phyloP scores from a whole-genome alignment of 2,113 vertebrate genomes.

The Ptyas mucosa region DNA sequence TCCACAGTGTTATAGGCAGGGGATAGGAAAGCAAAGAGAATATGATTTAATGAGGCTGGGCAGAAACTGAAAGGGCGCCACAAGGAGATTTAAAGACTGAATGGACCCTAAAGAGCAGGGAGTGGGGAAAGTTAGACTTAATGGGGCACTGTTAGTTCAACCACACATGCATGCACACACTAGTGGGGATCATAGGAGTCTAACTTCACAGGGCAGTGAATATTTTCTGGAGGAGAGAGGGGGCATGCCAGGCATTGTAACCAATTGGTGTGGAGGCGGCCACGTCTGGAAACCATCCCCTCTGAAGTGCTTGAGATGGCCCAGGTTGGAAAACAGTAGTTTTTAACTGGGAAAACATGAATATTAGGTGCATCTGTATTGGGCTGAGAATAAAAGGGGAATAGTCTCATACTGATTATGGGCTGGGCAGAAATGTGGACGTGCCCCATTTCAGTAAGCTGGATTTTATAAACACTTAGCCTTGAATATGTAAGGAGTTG shows the following conservation, averaged over 20 bases:
- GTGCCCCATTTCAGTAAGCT: not conserved
- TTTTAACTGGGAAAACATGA: not conserved
- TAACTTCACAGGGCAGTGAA: not conserved
- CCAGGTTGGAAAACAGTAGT: not conserved
- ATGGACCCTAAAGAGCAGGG: not conserved
- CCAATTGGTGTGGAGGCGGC: not conserved
- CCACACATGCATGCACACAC: not conserved
- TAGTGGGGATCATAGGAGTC: not conserved
- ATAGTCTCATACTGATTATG: not conserved
- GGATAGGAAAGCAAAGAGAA: not conserved
- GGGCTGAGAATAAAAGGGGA: not conserved
- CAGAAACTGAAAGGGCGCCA: not conserved
- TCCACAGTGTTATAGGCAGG: not conserved
- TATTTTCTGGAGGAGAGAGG: not conserved
- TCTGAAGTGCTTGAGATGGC: not conserved
- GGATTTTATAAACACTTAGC: not conserved
- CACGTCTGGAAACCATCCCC: not conserved
- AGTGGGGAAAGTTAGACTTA: not conserved
- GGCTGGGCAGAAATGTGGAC: not conserved
- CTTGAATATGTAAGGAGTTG: not conserved
- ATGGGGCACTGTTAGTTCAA: not conserved
- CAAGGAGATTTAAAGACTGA: not conserved
- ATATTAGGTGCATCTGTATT: not conserved
- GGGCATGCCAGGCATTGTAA: not conserved
- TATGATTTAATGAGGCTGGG: not conserved